Percentiles rank a stretch among this genome's conserved stretches.
Evolutionary conservation across 2,888 invertebrate species (phyloP).

Genomic region (Scaptomyza cyrtandrae): DNA sequence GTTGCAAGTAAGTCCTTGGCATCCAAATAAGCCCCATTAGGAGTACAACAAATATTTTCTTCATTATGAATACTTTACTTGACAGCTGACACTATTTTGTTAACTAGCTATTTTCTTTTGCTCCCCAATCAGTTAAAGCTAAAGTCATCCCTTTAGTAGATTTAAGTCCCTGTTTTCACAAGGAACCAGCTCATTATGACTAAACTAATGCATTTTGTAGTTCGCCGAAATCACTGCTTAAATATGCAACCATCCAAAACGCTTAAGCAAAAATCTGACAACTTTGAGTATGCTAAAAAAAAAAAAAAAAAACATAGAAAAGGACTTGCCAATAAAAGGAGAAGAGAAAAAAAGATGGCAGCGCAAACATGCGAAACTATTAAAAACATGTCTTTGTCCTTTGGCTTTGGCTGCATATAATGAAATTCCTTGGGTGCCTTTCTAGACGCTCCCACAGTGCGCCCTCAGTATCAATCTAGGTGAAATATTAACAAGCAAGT

Average conservation of each 20-base stretch:
- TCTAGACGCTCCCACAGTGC: conserved; percentile 10
- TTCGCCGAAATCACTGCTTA: conserved; percentile 45
- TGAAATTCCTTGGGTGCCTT: conserved; percentile 69
- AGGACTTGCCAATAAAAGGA: conserved; percentile 9
- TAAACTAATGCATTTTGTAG: conserved; percentile 28
- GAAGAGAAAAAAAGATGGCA: conserved; percentile 31
- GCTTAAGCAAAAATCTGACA: conserved; percentile 44
- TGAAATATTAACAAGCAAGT: conserved; percentile 76
- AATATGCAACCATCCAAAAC: conserved; percentile 64
- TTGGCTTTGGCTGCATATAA: conserved; percentile 67
- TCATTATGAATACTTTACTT: not conserved
- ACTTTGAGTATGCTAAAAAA: conserved; percentile 33
- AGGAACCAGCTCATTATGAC: conserved; percentile 25
- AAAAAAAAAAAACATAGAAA: conserved; percentile 17
- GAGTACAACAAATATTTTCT: not conserved
- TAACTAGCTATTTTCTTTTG: not conserved
- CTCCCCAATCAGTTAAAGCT: not conserved
- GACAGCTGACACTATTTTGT: not conserved
- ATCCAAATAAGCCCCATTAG: not conserved
- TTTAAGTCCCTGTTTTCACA: not conserved
- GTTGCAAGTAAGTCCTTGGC: not conserved
- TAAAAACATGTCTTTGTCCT: conserved; percentile 76
- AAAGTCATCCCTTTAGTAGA: not conserved
- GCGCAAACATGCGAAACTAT: conserved; percentile 75
- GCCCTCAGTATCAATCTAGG: conserved; percentile 75